Evolutionary conservation across 2,888 invertebrate species (phyloP).

Genomic region (Aleiodes testaceus): DNA sequence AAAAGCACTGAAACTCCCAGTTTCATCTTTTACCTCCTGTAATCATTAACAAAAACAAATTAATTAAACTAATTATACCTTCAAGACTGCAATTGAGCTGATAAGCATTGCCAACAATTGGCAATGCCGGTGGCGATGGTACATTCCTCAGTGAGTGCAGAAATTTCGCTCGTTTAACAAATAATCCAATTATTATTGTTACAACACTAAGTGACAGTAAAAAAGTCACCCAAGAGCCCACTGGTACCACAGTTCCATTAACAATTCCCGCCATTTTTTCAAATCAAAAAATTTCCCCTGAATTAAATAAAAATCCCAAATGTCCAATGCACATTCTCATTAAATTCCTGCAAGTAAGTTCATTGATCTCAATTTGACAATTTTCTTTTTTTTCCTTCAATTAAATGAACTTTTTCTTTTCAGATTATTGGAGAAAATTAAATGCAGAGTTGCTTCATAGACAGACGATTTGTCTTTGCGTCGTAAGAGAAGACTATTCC

Average conservation of each 20-base stretch:
- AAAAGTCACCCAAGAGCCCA: slow-evolving; percentile 57
- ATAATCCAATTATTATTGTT: slow-evolving; percentile 48
- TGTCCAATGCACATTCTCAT: not conserved
- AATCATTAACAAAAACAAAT: slow-evolving; percentile 15
- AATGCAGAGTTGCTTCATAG: slow-evolving; percentile 6
- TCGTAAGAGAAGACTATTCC: slow-evolving; percentile 56
- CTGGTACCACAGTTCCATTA: too few relatives aligned
- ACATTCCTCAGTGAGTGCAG: slow-evolving; percentile 62
- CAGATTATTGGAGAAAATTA: not conserved
- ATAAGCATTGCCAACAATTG: slow-evolving; percentile 69
- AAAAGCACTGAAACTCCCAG: too few relatives aligned
- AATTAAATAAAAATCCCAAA: too few relatives aligned
- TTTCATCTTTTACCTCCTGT: too few relatives aligned
- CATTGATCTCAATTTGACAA: not conserved
- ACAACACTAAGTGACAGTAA: slow-evolving; percentile 53
- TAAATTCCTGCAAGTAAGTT: not conserved
- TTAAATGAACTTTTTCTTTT: not conserved
- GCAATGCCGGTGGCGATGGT: slow-evolving; percentile 65
- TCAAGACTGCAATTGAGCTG: slow-evolving; percentile 68
- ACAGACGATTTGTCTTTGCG: slow-evolving; percentile 48
- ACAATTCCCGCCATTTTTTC: too few relatives aligned
- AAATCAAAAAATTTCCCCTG: too few relatives aligned
- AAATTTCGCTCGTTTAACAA: slow-evolving; percentile 59
- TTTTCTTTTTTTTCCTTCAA: not conserved
- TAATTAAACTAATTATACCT: slow-evolving; percentile 58